phyloP scores from a whole-genome alignment of 2,888 invertebrate genomes.

The Napeogenes inachia region DNA sequence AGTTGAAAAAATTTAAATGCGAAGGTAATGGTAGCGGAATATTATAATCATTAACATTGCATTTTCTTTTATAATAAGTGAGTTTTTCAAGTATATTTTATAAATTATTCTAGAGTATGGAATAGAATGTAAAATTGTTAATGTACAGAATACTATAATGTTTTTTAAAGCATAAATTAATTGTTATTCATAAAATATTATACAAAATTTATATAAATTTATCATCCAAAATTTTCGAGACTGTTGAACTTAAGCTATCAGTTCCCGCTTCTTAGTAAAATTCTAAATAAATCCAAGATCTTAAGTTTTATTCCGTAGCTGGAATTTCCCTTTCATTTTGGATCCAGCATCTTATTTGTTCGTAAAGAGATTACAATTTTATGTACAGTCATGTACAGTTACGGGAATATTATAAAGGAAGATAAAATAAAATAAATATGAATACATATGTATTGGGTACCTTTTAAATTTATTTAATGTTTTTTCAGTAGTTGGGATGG shows the following conservation, averaged over 20 bases:
- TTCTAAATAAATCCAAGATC: slow-evolving; percentile 23
- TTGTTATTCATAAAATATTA: not conserved
- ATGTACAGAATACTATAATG: not conserved
- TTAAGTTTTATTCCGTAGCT: slow-evolving; percentile 25
- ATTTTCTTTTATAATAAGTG: slow-evolving; percentile 10
- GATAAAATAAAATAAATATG: not conserved
- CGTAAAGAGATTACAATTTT: slow-evolving; percentile 26
- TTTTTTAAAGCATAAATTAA: not conserved
- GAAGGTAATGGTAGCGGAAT: slow-evolving; percentile 10
- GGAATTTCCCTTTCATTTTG: slow-evolving; percentile 30
- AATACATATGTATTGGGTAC: no score
- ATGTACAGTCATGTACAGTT: slow-evolving; percentile 15
- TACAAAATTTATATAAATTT: no score
- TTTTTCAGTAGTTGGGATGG: no score
- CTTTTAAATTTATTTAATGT: no score
- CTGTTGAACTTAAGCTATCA: slow-evolving; percentile 20
- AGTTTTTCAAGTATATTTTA: not conserved
- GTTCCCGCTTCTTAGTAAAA: slow-evolving; percentile 16
- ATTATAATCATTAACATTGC: slow-evolving; percentile 9
- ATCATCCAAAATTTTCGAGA: not conserved
- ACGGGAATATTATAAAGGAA: slow-evolving; percentile 5
- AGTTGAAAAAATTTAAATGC: slow-evolving; percentile 15
- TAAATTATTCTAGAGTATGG: no score
- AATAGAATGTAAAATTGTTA: no score
- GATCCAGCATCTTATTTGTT: slow-evolving; percentile 30